Percentiles rank a stretch among this genome's conserved stretches.
phyloP scores from a whole-genome alignment of 2,888 invertebrate genomes.

The Acholoe squamosa region DNA sequence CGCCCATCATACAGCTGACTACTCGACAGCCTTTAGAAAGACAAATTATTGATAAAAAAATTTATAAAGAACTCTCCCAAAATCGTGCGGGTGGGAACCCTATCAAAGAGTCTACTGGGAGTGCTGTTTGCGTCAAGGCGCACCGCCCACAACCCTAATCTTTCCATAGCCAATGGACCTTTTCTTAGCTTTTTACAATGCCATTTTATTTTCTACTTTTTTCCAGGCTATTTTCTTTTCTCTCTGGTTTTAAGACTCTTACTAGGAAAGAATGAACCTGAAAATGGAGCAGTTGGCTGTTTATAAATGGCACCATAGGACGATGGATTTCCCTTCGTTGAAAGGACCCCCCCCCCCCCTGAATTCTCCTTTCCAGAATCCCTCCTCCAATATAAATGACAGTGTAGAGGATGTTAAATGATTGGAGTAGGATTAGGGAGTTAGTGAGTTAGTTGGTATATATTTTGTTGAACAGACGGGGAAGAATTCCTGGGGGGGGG shows the following conservation, averaged over 20 bases:
- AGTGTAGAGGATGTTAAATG: too few relatives aligned
- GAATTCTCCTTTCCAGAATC: too few relatives aligned
- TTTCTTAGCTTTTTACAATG: neutral
- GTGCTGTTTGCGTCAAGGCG: neutral
- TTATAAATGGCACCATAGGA: too few relatives aligned
- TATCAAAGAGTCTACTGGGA: constrained; percentile 8
- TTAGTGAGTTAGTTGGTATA: too few relatives aligned
- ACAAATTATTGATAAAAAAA: neutral
- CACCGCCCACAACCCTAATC: constrained; percentile 23
- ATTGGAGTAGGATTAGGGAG: too few relatives aligned
- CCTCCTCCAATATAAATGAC: too few relatives aligned
- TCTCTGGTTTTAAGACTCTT: neutral
- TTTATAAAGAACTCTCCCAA: neutral
- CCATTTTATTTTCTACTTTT: neutral
- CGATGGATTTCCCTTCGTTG: too few relatives aligned
- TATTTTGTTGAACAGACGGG: too few relatives aligned
- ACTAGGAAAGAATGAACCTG: neutral
- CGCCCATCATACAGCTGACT: constrained; percentile 10
- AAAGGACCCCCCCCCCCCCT: too few relatives aligned
- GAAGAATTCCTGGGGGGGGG: too few relatives aligned
- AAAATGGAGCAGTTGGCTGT: neutral
- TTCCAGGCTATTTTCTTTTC: neutral
- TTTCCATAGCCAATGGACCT: neutral
- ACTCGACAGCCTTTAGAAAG: neutral
- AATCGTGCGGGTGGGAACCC: neutral